Base-by-base conservation (phyloP, 2,113 vertebrate species). In the Fregata magnificens region DNA sequence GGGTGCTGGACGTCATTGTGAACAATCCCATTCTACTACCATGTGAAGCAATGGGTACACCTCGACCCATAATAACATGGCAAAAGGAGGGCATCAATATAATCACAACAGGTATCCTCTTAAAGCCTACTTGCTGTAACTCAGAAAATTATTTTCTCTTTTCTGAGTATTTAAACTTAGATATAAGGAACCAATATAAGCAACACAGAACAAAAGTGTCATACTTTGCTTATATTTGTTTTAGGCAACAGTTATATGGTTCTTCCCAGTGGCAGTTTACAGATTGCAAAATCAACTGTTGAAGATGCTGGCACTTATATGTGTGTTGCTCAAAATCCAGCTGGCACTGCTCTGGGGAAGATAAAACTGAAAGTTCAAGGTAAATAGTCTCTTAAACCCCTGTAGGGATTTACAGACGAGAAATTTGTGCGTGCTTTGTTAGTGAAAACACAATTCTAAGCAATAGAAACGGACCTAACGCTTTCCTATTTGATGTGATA, bases 21-120 rank as follows among this genome's bases (percentile, higher is more conserved):
- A 99, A 99, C 97, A 99, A 98, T 85, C 98, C 99, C 26, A 36
- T 99, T 91, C 97, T 98, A 34, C 97, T 99, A 67, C 99, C 99
- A 1, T 99, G 99, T 95, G 98, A 98, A 55, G 99, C 99, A 7
- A 97, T 85, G 3, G 99, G 99, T n/a, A 98, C 98, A 7, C 99
- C 99, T 62, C 98, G 50, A 32, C 99, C 99, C 1, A 93, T 99
- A 59, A 98, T 99, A 86, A 98, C 98, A 2, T 99, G 99, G 99
- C 99, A 99, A 96, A 99, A 99, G 94, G 99, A 99, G 97, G 99
- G 99, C 96, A 98, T 99, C 97, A 99, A 96, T 88, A 95, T 99
- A 84, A 90, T 97, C 80, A 98, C 98, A 32, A 96, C 98, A 98
- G 99, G 99, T 99, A 98, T 50, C 18, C 13, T 73, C 47, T 24